Evolutionary conservation across 2,888 invertebrate genomes (phyloP).

Genomic region (Athalia rosae): DNA sequence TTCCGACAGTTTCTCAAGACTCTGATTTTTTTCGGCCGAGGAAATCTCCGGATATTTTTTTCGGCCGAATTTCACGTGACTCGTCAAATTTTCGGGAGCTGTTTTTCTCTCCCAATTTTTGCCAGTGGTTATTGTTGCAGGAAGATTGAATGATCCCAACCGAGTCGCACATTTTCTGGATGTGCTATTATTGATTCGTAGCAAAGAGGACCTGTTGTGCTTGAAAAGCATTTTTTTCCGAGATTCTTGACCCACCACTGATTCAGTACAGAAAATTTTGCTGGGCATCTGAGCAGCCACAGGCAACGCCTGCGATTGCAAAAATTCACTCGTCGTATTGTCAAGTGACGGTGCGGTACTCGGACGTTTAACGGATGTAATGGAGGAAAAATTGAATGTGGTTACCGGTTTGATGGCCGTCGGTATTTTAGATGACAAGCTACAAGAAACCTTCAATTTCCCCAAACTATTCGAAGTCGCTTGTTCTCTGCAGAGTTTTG

Average conservation of each 20-base stretch:
- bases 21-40: not conserved
- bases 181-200: slow-evolving; percentile 32
- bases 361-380: not conserved
- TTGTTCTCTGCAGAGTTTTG: not conserved
- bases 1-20: not conserved
- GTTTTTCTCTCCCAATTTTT: slow-evolving; percentile 6
- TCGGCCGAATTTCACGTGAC: not conserved
- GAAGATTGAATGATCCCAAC: not conserved
- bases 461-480: not conserved
- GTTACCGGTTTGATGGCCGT: slow-evolving; percentile 14
- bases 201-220: slow-evolving; percentile 26
- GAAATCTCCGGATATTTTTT: not conserved
- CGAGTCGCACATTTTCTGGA: not conserved
- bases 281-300: not conserved
- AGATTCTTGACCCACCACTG: not conserved
- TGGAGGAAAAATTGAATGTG: not conserved
- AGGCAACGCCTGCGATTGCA: not conserved
- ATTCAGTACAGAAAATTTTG: not conserved
- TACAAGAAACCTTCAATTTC: not conserved
- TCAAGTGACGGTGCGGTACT: slow-evolving; percentile 19
- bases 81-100: not conserved
- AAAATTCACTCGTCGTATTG: not conserved
- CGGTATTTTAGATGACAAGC: slow-evolving; percentile 27
- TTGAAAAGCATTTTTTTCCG: not conserved
- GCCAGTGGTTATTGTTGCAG: not conserved